phyloP scores from a whole-genome alignment of 2,888 invertebrate species.

The Callinectes sapidus region DNA sequence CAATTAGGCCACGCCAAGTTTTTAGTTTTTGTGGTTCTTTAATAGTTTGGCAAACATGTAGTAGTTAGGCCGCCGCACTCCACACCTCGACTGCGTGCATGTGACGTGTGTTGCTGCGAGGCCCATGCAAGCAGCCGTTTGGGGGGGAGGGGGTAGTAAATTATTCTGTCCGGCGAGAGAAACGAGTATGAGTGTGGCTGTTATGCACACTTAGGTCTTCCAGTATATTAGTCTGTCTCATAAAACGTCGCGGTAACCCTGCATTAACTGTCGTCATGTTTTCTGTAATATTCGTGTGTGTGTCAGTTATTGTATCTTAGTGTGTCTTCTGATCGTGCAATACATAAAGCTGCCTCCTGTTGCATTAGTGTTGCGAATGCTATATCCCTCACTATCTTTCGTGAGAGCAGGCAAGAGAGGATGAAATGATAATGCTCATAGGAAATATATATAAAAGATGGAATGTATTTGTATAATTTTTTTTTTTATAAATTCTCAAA shows the following conservation, averaged over 20 bases:
- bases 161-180: not conserved
- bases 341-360: not conserved
- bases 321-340: not conserved
- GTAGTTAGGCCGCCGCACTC: not conserved
- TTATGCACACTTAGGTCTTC: slow-evolving; percentile 5
- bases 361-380: not conserved
- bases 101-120: not conserved
- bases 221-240: not conserved
- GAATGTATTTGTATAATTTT: not conserved
- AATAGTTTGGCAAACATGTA: not conserved
- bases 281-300: not conserved
- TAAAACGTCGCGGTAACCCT: not conserved
- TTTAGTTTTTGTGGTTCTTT: not conserved
- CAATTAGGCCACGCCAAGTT: not conserved
- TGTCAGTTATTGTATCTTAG: not conserved
- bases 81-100: not conserved
- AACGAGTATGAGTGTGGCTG: not conserved
- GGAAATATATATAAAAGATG: not conserved
- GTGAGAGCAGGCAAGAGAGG: not conserved
- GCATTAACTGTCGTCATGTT: not conserved
- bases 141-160: not conserved
- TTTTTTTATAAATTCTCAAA: no score
- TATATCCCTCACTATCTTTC: not conserved
- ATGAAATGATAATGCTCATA: not conserved
- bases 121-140: not conserved